Evolutionary conservation across 2,888 invertebrate genomes (phyloP), one percentile per base, ranked within the genome.

Genomic region (Amiota communis): DNA sequence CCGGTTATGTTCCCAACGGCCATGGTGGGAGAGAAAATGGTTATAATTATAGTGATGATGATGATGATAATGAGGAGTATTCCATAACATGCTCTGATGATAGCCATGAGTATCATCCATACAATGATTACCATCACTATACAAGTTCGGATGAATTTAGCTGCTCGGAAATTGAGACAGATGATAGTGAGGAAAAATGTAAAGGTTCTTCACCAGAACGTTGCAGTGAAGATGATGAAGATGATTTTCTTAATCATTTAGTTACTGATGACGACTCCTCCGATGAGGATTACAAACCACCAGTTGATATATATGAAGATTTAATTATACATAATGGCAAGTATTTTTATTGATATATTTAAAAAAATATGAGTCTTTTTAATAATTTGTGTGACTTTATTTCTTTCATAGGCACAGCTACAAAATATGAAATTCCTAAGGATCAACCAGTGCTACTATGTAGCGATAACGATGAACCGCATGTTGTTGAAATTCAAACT

Each of bases 251-350:
- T 36, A 10, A 36, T 6, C 0, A 36, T 6, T 36, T 6, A 4
- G 2, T 6, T 36, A 4, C 36, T 36, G 36, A 57, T 56, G 69
- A 73, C 13, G 36, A 57, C 15, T 51, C 61, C 11, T 36, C 23
- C 1, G 53, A 53, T 15, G 53, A 2, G 12, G 78, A 81, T 20
- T 81, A 81, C 65, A 59, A 76, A 23, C 74, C 84, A 51, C 84
- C 84, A 0, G 74, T 76, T 12, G 68, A 81, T 72, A 72, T 82
- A 8, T 61, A 76, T 11, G 86, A 87, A 73, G 86, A 87, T 76
- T 75, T 85, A 71, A 77, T 83, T 63, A 80, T 87, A 67, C 81
- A 81, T 23, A 77, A 71, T 73, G 86, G 86, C 79, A 73, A 77
- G 73, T 46, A 8, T 8, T 57, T 4, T 57, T 10, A 13, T 8